phyloP scores from a whole-genome alignment of 2,113 vertebrate genomes.

The Ictalurus punctatus region DNA sequence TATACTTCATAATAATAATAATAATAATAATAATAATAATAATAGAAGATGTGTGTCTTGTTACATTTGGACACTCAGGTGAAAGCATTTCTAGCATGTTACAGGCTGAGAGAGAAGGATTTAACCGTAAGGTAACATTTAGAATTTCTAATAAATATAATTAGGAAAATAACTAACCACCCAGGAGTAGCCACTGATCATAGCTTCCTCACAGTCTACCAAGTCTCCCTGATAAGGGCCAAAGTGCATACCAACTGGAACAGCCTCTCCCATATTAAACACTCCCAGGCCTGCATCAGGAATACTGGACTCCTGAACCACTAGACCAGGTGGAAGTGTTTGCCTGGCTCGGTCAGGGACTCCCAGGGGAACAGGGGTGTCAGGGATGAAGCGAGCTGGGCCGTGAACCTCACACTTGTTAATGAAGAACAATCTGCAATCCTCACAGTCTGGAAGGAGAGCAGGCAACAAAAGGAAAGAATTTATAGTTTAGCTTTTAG shows the following conservation, averaged over 20 bases:
- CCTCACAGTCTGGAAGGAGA: conserved; percentile 2
- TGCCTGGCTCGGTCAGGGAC: background rate
- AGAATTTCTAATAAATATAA: background rate
- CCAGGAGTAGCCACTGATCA: conserved; percentile 22
- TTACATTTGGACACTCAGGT: background rate
- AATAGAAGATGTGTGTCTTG: background rate
- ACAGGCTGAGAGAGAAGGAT: background rate
- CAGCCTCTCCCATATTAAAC: conserved; percentile 9
- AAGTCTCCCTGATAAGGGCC: conserved; percentile 5
- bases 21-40: background rate
- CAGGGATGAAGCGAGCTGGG: background rate
- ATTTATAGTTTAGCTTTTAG: background rate
- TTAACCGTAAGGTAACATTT: background rate
- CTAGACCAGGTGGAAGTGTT: background rate
- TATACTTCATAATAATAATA: background rate
- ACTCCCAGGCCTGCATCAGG: background rate
- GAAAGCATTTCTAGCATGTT: background rate
- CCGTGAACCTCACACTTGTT: conserved; percentile 8
- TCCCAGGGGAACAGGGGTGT: background rate
- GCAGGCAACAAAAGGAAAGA: background rate
- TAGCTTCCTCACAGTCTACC: background rate
- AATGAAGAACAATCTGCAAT: background rate
- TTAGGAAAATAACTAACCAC: background rate
- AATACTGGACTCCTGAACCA: background rate
- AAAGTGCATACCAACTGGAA: conserved; percentile 10